Percentiles rank a stretch among this genome's conserved stretches.
Conservation (phyloP, 2,888 invertebrate species). For the Leptarthrus brevirostris region DNA sequence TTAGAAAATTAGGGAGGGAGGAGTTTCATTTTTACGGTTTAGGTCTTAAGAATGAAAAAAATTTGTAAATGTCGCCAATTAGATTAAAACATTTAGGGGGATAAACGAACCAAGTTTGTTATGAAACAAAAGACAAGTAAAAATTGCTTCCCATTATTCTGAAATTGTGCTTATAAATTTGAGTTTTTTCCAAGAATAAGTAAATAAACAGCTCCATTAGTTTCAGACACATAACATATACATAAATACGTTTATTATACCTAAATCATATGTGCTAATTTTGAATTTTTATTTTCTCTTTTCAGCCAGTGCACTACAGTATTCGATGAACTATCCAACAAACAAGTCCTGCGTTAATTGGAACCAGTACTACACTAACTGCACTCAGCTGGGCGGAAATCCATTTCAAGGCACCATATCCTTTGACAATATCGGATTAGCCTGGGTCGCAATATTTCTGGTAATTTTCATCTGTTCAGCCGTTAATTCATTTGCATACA, state of each 20-base stretch:
- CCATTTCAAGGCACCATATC: constrained; percentile 99
- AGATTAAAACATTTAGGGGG: constrained; percentile 12
- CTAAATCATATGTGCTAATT: too few species aligned
- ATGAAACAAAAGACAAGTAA: too few species aligned
- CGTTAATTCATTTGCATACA: constrained; percentile 37
- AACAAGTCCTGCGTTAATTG: constrained; percentile 93
- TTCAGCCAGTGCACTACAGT: constrained; percentile 61
- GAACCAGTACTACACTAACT: constrained; percentile 98
- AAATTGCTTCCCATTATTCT: too few species aligned
- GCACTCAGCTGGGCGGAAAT: constrained; percentile 91
- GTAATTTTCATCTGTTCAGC: constrained; percentile 72
- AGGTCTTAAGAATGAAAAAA: neutral
- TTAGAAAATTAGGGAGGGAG: too few species aligned
- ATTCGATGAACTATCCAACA: constrained; percentile 73
- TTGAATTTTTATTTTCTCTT: constrained; percentile 29
- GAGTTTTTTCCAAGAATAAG: too few species aligned
- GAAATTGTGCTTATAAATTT: too few species aligned
- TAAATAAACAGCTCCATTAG: too few species aligned
- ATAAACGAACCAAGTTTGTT: neutral
- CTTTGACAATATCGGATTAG: constrained; percentile 99
- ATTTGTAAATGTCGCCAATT: constrained; percentile 31
- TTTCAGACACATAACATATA: too few species aligned
- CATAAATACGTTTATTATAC: too few species aligned
- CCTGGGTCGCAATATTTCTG: constrained; percentile 99
- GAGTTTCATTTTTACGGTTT: too few species aligned